These are phyloP conservation scores for Pemphredon lugubris DNA, from an alignment of 2,888 invertebrate species.

Conservation along the genomic window DNA sequence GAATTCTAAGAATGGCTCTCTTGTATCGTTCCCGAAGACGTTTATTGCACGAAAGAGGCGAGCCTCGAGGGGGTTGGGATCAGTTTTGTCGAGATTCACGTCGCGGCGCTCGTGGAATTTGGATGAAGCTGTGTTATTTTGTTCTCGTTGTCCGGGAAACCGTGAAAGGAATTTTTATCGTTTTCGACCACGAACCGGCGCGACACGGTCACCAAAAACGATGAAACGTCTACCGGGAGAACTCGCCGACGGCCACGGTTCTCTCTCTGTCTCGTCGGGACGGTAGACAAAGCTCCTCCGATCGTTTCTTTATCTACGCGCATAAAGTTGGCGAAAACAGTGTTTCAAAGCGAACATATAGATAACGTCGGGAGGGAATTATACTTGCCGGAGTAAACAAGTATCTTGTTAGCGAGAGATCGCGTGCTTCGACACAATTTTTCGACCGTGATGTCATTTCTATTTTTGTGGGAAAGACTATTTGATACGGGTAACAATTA, in stretches of 20 bases:
- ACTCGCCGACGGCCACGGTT: background rate
- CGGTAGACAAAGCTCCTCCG: background rate
- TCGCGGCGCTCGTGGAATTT: conserved; percentile 52
- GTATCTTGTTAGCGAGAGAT: too few relatives aligned
- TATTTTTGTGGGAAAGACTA: too few relatives aligned
- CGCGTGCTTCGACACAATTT: too few relatives aligned
- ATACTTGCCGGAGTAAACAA: conserved; percentile 1
- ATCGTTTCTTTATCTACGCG: conserved; percentile 37
- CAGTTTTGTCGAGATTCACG: conserved; percentile 1
- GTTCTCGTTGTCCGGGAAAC: conserved; percentile 53
- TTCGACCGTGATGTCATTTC: too few relatives aligned
- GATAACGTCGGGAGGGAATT: background rate
- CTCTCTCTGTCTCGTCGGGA: background rate
- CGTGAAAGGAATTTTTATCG: conserved; percentile 66
- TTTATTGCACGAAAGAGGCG: conserved; percentile 38
- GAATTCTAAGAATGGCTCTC: conserved; percentile 39
- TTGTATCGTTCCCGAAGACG: conserved; percentile 33
- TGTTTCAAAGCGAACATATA: conserved; percentile 19
- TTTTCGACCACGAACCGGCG: conserved; percentile 24
- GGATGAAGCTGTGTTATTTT: conserved; percentile 62
- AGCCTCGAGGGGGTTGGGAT: conserved; percentile 11
- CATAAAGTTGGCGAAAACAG: conserved; percentile 37
- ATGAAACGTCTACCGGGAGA: conserved; percentile 3
- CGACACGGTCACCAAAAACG: conserved; percentile 28
- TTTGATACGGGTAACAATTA: too few relatives aligned